These are phyloP conservation scores for Malurus splendens DNA, from an alignment of 2,797 vertebrate species.

Conservation along the genomic window DNA sequence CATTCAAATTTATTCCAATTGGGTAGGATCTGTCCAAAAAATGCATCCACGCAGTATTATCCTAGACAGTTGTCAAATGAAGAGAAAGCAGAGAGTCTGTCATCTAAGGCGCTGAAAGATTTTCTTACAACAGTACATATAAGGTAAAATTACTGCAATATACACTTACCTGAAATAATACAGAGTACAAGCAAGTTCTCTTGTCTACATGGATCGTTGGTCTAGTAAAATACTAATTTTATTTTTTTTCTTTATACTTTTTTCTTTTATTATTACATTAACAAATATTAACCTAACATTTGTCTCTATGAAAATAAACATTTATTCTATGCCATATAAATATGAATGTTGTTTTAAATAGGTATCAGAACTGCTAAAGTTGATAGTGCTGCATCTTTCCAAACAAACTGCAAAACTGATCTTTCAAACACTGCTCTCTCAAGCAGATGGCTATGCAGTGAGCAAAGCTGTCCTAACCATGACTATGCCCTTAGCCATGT, in stretches of 20 bases:
- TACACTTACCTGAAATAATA: not conserved
- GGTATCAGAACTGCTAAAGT: not conserved
- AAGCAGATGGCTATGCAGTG: not conserved
- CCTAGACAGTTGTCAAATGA: constrained; percentile 75
- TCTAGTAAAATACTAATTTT: not conserved
- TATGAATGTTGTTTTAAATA: not conserved
- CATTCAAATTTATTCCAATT: not conserved
- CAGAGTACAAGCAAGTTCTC: not conserved
- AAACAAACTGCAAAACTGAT: not conserved
- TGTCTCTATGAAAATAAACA: not conserved
- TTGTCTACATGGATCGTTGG: not conserved
- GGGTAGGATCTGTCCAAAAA: constrained; percentile 78
- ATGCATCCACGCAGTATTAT: constrained; percentile 78
- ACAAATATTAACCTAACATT: not conserved
- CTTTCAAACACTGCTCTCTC: not conserved
- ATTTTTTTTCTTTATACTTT: not conserved
- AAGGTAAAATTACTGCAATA: constrained; percentile 66
- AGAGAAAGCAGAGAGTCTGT: constrained; percentile 68
- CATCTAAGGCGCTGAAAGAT: constrained; percentile 69
- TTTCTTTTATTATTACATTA: not conserved
- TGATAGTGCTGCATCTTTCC: not conserved
- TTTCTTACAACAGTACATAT: constrained; percentile 69
- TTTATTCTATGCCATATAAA: not conserved
- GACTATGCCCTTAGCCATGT: not conserved
- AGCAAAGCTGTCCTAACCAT: not conserved